A percentile compares a stretch with the other conserved stretches of the same genome.
Evolutionary conservation across 2,888 invertebrate genomes (phyloP).

Genomic region (Platycnemis pennipes): DNA sequence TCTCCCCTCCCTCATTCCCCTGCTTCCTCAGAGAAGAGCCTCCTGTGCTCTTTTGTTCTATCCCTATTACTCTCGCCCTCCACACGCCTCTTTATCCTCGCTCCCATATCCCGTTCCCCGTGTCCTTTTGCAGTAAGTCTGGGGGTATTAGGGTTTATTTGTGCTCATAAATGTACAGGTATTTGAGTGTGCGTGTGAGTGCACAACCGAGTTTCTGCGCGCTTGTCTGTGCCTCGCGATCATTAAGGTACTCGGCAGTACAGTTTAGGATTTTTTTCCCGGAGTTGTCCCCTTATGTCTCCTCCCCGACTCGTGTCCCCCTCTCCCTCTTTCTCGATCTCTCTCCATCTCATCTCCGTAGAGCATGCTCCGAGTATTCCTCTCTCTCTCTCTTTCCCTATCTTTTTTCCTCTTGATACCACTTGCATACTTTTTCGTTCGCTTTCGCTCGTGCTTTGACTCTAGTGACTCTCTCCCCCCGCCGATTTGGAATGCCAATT

Average conservation of each 20-base stretch:
- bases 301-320: not conserved
- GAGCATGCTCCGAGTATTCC: not conserved
- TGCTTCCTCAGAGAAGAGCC: not conserved
- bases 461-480: not conserved
- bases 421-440: not conserved
- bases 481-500: constrained; percentile 5
- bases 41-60: not conserved
- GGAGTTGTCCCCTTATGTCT: not conserved
- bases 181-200: not conserved
- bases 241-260: constrained; percentile 21
- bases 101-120: not conserved
- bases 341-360: not conserved
- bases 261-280: not conserved
- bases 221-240: not conserved
- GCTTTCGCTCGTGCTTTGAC: not conserved
- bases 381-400: not conserved
- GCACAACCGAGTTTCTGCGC: not conserved
- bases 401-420: not conserved
- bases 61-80: not conserved
- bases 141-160: constrained; percentile 9
- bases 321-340: not conserved
- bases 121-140: not conserved
- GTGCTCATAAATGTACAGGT: constrained; percentile 9
- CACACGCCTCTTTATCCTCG: not conserved
- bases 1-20: not conserved